Evolutionary conservation across 1,140 invertebrate genomes (phyloP).

Genomic region (Cotesia vestalis): DNA sequence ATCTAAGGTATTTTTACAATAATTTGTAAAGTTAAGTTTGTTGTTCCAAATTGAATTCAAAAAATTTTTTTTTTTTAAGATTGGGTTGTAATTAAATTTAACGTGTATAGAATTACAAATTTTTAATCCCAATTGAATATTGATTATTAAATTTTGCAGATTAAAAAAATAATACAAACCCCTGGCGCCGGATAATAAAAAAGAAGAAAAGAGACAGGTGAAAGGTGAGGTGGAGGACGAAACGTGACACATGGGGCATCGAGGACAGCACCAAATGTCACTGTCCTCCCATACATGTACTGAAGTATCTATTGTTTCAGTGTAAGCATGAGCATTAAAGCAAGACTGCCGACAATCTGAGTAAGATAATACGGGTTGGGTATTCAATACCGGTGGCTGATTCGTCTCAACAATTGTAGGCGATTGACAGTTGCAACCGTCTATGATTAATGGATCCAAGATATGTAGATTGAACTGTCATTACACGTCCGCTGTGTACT

Average conservation of each 20-base stretch:
- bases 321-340: background rate
- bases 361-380: slow-evolving; percentile 2
- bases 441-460: slow-evolving; percentile 1
- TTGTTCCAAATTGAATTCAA: too few relatives aligned
- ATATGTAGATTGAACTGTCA: background rate
- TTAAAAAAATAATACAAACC: background rate
- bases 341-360: too few relatives aligned
- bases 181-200: slow-evolving; percentile 13
- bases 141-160: background rate
- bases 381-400: slow-evolving; percentile 25
- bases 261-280: slow-evolving; percentile 39
- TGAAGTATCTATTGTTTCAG: slow-evolving; percentile 24
- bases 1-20: too few relatives aligned
- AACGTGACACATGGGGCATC: slow-evolving; percentile 25
- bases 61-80: too few relatives aligned
- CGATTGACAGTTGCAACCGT: background rate
- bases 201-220: slow-evolving; percentile 30
- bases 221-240: slow-evolving; percentile 37
- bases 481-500: background rate
- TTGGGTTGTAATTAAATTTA: too few relatives aligned
- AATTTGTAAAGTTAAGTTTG: too few relatives aligned
- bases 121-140: too few relatives aligned
- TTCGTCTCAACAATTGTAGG: background rate
- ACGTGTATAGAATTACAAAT: too few relatives aligned
- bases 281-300: slow-evolving; percentile 40